Base-by-base conservation (phyloP, 2,888 invertebrate genomes). In the Girardia tigrina region DNA sequence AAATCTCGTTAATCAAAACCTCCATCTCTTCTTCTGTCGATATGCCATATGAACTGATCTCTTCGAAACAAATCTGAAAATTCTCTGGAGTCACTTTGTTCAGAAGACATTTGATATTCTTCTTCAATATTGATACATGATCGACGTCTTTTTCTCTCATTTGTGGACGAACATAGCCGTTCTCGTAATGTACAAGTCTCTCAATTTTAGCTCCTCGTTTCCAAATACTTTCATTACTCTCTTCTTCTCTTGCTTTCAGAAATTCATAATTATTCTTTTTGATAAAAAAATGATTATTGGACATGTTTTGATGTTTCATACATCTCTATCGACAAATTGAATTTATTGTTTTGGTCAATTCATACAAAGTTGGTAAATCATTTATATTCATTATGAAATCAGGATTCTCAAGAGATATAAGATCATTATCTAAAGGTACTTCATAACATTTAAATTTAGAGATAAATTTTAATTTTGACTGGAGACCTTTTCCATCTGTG, bases 61-160 rank as follows among this genome's bases (percentile, higher is more conserved):
- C n/a, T 23, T 56, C n/a, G 23, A 56, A n/a, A n/a, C 56, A 56
- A 20, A 8, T 2, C 4, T 4, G 20, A n/a, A 56, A 56, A 56
- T 56, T 56, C n/a, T 56, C 56, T 56, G 56, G 56, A 12, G 56
- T 56, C 56, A 56, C 23, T 56, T 56, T 56, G n/a, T 56, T 56
- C 4, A 56, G 23, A 16, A n/a, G n/a, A 2, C 8, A 4, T 56
- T 56, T 56, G 23, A 56, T 56, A 16, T 56, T 56, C 23, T 23
- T 56, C 23, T 56, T 56, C 23, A 56, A 56, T n/a, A n/a, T n/a
- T 56, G 23, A 6, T 8, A 12, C n/a, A 56, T 16, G 6, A 56
- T 56, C 56, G 4, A 16, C 23, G n/a, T 56, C 56, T n/a, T 56
- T 56, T 4, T 12, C 2, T 56, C 56, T 56, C n/a, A 56, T 8